Conservation (phyloP, 2,113 vertebrate genomes). For the Dromaius novaehollandiae region DNA sequence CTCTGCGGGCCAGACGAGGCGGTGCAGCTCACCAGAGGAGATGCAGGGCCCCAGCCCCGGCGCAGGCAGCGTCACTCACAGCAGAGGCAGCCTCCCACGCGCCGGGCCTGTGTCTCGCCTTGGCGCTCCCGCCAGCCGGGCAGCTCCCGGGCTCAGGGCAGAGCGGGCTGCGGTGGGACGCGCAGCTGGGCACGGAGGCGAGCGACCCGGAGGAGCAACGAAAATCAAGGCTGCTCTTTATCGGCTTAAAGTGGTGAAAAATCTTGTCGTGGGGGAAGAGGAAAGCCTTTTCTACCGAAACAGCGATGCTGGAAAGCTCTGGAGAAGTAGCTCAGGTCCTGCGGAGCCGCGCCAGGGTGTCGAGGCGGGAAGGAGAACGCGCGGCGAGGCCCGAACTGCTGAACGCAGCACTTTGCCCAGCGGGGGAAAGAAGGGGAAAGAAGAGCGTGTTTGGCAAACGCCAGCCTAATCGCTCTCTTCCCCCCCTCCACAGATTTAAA, state of each 20-base stretch:
- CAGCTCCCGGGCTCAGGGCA: neutral
- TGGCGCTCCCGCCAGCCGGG: neutral
- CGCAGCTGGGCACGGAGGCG: neutral
- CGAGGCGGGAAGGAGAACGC: neutral
- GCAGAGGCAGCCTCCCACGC: slow-evolving; percentile 40
- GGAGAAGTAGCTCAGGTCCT: neutral
- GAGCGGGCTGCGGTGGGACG: neutral
- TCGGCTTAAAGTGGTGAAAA: neutral
- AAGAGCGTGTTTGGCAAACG: slow-evolving; percentile 38
- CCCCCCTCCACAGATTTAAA: slow-evolving; percentile 25
- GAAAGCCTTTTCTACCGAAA: neutral
- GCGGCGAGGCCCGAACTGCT: slow-evolving; percentile 5
- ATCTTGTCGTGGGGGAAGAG: fast-evolving
- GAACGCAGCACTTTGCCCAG: slow-evolving; percentile 19
- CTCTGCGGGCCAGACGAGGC: neutral
- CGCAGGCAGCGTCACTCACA: slow-evolving; percentile 4
- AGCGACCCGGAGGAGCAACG: neutral
- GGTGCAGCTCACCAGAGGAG: neutral
- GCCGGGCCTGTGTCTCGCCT: neutral
- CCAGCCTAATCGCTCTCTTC: slow-evolving; percentile 17
- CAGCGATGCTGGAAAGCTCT: fast-evolving
- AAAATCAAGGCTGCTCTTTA: neutral
- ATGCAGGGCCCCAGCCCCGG: slow-evolving; percentile 14
- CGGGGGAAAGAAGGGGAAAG: neutral
- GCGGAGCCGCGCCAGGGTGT: neutral